Evolutionary conservation across 2,888 invertebrate genomes (phyloP).

Genomic region (Tortrix viridana): DNA sequence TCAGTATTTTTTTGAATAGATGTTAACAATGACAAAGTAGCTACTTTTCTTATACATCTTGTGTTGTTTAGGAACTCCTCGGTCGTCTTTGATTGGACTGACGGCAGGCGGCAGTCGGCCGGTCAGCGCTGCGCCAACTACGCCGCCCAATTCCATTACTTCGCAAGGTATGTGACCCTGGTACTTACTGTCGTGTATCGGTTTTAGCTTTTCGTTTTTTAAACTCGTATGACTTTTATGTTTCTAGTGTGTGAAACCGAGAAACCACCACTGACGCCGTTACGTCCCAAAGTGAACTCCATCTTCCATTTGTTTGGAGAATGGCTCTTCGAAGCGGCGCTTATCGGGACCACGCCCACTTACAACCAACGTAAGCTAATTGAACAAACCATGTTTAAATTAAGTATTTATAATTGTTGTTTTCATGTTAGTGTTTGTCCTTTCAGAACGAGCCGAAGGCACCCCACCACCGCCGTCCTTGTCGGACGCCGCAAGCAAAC

Average conservation of each 20-base stretch:
- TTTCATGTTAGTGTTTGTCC: not conserved
- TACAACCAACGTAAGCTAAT: conserved; percentile 63
- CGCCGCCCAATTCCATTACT: conserved; percentile 85
- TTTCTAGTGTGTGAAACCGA: conserved; percentile 85
- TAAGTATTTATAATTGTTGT: not conserved
- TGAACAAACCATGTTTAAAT: not conserved
- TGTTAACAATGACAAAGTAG: not conserved
- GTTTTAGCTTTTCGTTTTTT: conserved; percentile 5
- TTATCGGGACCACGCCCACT: conserved; percentile 88
- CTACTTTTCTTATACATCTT: conserved; percentile 1
- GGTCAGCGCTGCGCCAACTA: conserved; percentile 86
- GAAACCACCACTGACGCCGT: conserved; percentile 88
- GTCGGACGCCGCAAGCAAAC: conserved; percentile 86
- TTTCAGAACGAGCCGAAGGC: conserved; percentile 71
- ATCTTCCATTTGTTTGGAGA: conserved; percentile 97
- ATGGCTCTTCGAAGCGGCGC: conserved; percentile 98
- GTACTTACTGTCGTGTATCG: conserved; percentile 2
- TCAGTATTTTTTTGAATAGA: conserved; percentile 1
- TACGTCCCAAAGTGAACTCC: conserved; percentile 96
- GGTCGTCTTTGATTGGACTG: conserved; percentile 91
- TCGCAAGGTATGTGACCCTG: conserved; percentile 65
- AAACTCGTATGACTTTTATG: not conserved
- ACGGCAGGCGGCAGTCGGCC: conserved; percentile 90
- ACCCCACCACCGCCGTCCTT: conserved; percentile 85
- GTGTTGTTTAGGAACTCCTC: conserved; percentile 87